Percentiles rank a stretch among this genome's conserved stretches.
phyloP scores from a whole-genome alignment of 37 sponge, comb jelly and placozoan species.

The Halisarca cf. caerulea region DNA sequence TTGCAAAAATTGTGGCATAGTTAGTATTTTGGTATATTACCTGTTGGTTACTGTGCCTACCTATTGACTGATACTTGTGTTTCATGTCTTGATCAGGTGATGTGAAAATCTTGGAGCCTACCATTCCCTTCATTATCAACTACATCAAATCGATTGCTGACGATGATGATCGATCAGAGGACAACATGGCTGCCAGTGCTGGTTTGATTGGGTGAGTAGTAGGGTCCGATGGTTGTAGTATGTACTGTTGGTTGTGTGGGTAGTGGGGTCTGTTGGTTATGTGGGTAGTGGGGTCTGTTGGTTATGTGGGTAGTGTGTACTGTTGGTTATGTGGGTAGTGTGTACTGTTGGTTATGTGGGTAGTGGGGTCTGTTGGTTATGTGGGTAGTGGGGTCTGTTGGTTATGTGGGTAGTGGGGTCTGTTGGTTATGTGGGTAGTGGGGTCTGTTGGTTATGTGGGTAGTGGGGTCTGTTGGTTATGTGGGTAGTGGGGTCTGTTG shows the following conservation, averaged over 20 bases:
- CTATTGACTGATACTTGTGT: too few relatives aligned
- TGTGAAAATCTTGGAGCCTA: conserved; percentile 65
- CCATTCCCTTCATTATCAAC: conserved; percentile 72
- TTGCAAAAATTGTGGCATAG: too few relatives aligned
- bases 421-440: too few relatives aligned
- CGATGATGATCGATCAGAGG: conserved; percentile 87
- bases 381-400: conserved; percentile 33
- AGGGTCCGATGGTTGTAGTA: neutral
- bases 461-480: too few relatives aligned
- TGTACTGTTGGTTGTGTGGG: neutral
- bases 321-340: conserved; percentile 59
- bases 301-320: neutral
- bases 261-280: neutral
- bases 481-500: too few relatives aligned
- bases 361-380: too few relatives aligned
- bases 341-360: neutral
- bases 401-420: too few relatives aligned
- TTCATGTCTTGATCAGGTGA: conserved; percentile 65
- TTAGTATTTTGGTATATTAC: too few relatives aligned
- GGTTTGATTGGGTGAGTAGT: conserved; percentile 88
- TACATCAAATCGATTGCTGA: conserved; percentile 70
- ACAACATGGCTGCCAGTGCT: conserved; percentile 54
- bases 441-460: neutral
- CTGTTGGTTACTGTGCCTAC: too few relatives aligned
- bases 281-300: neutral